phyloP scores from a whole-genome alignment of 2,113 vertebrate genomes.

The Motacilla alba region DNA sequence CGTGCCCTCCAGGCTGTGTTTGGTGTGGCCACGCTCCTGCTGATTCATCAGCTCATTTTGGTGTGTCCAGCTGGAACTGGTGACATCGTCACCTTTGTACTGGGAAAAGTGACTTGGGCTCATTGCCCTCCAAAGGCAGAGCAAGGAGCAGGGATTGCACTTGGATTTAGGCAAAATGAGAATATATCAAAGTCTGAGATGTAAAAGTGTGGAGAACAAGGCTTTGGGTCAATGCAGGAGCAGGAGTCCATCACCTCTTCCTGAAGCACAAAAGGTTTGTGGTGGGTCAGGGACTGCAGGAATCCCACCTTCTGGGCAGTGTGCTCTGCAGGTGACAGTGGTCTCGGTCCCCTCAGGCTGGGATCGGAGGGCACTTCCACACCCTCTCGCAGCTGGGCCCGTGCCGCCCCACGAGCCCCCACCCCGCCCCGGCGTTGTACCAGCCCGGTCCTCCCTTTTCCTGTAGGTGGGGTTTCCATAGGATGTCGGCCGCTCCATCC shows the following conservation, averaged over 20 bases:
- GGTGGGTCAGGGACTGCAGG: not conserved
- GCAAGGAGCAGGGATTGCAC: not conserved
- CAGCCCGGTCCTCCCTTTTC: slow-evolving; percentile 76
- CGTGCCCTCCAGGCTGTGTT: not conserved
- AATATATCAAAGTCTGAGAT: not conserved
- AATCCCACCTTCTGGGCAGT: accelerated
- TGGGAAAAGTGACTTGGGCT: not conserved
- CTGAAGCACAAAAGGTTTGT: accelerated
- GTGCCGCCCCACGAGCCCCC: not conserved
- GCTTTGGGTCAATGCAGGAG: not conserved
- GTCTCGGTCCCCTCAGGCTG: not conserved
- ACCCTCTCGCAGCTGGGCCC: not conserved
- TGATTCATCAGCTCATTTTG: not conserved
- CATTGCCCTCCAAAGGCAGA: not conserved
- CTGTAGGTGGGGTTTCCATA: slow-evolving; percentile 84
- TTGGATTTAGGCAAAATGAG: not conserved
- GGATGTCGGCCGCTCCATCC: slow-evolving; percentile 70
- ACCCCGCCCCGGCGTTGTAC: slow-evolving; percentile 10
- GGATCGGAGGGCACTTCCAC: not conserved
- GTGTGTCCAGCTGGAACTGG: not conserved
- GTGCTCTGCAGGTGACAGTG: accelerated
- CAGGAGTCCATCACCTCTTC: not conserved
- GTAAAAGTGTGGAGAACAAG: accelerated
- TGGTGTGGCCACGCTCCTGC: not conserved
- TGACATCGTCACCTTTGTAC: not conserved